Conservation (phyloP, 2,888 invertebrate genomes). For the Trichopria drosophilae region DNA sequence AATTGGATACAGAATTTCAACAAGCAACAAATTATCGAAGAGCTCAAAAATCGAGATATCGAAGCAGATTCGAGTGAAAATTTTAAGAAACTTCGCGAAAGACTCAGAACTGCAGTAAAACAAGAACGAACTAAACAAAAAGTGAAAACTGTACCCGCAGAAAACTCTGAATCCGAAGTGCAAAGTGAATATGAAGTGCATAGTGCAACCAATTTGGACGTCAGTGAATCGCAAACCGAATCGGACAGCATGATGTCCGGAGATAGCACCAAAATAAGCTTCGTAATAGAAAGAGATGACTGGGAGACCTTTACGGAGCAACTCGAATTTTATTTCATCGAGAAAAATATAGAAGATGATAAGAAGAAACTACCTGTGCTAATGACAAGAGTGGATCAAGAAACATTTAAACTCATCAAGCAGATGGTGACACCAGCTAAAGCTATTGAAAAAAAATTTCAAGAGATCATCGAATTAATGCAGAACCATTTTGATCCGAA, state of each 20-base stretch:
- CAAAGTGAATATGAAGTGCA: too few species aligned
- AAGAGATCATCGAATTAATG: slow-evolving; percentile 29
- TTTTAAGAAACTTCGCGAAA: background rate
- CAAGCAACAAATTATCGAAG: background rate
- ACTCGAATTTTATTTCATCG: slow-evolving; percentile 33
- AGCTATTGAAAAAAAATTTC: slow-evolving; percentile 24
- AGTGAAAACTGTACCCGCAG: too few species aligned
- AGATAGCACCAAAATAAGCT: slow-evolving; percentile 7
- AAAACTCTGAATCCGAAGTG: too few species aligned
- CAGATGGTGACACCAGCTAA: slow-evolving; percentile 29
- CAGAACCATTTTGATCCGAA: slow-evolving; percentile 29
- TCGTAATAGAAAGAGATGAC: slow-evolving; percentile 17
- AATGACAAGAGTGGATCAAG: slow-evolving; percentile 25
- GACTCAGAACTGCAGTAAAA: background rate
- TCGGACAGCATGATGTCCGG: background rate
- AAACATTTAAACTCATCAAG: slow-evolving; percentile 25
- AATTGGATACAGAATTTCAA: slow-evolving; percentile 7
- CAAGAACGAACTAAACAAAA: background rate
- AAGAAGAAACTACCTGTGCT: slow-evolving; percentile 27
- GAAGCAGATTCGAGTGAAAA: background rate
- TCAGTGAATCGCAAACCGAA: background rate
- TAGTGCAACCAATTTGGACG: background rate
- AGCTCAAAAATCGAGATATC: background rate
- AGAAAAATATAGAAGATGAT: slow-evolving; percentile 23
- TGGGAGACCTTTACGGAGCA: slow-evolving; percentile 29